These are phyloP conservation scores for Erythrolamprus reginae DNA, from an alignment of 2,113 vertebrate genomes.

Conservation along the genomic window DNA sequence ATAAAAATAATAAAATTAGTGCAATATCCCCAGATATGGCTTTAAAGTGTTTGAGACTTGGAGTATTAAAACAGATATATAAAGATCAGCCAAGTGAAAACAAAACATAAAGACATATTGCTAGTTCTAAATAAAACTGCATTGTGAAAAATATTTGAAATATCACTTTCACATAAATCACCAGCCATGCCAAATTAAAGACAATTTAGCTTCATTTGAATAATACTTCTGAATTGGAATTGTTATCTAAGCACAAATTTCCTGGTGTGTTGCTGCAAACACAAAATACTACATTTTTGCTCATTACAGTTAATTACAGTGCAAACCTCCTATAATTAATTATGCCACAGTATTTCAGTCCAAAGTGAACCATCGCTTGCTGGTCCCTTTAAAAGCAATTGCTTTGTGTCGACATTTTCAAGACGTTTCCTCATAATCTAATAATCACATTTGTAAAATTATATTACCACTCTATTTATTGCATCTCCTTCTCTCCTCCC, in stretches of 20 bases:
- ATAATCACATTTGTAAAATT: slow-evolving; percentile 20
- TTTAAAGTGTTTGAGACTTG: not conserved
- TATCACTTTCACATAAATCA: slow-evolving; percentile 20
- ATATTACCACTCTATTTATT: slow-evolving; percentile 27
- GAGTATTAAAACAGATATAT: slow-evolving; percentile 14
- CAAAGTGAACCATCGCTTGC: slow-evolving; percentile 10
- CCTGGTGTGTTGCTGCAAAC: slow-evolving; percentile 1
- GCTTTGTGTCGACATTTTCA: not conserved
- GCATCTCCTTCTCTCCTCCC: slow-evolving; percentile 7
- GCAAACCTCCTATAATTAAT: slow-evolving; percentile 46
- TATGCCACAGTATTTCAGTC: not conserved
- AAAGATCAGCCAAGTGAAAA: slow-evolving; percentile 20
- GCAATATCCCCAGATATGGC: not conserved
- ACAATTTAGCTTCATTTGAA: not conserved
- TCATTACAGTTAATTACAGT: slow-evolving; percentile 42
- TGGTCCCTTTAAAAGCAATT: rapidly evolving
- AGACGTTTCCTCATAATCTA: not conserved
- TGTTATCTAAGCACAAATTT: not conserved
- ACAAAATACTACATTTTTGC: slow-evolving; percentile 25
- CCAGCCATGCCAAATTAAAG: slow-evolving; percentile 5
- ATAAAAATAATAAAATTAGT: not conserved
- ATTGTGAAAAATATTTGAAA: not conserved
- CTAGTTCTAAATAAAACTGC: not conserved
- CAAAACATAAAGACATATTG: not conserved
- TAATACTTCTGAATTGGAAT: slow-evolving; percentile 13